These are phyloP conservation scores for Leptoclinus maculatus DNA, from an alignment of 2,797 vertebrate species.

Conservation along the genomic window DNA sequence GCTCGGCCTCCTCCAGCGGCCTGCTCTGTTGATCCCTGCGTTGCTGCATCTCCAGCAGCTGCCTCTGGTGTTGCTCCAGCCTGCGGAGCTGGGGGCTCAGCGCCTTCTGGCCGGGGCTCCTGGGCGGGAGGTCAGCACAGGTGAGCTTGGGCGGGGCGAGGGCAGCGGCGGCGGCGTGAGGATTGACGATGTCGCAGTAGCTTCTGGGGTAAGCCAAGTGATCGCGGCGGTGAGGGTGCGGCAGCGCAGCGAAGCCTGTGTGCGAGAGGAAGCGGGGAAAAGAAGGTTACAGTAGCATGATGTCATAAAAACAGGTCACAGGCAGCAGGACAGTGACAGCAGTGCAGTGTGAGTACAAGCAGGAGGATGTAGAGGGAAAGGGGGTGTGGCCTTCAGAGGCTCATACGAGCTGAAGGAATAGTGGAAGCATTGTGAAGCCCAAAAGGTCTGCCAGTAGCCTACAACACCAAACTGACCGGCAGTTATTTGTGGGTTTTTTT, in stretches of 20 bases:
- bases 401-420: slow-evolving; percentile 37
- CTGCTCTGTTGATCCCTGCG: slow-evolving; percentile 74
- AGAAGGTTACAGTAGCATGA: slow-evolving; percentile 63
- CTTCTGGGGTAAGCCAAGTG: slow-evolving; percentile 56
- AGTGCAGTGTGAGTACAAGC: slow-evolving; percentile 72
- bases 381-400: not conserved
- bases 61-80: slow-evolving; percentile 83
- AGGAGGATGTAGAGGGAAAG: slow-evolving; percentile 35
- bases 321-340: slow-evolving; percentile 69
- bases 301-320: slow-evolving; percentile 58
- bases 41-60: slow-evolving; percentile 82
- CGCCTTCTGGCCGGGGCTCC: slow-evolving; percentile 59
- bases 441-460: slow-evolving; percentile 38
- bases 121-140: slow-evolving; percentile 79
- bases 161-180: not conserved
- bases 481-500: slow-evolving; percentile 18
- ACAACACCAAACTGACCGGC: slow-evolving; percentile 35
- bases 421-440: slow-evolving; percentile 52
- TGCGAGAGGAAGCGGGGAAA: slow-evolving; percentile 67
- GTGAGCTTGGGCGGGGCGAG: slow-evolving; percentile 62
- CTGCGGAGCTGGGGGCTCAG: slow-evolving; percentile 80
- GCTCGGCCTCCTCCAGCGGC: slow-evolving; percentile 70
- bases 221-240: slow-evolving; percentile 67
- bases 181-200: slow-evolving; percentile 73
- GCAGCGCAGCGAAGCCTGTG: slow-evolving; percentile 71